Base-by-base conservation (phyloP, 2,797 vertebrate genomes). In the Ciconia nigra region DNA sequence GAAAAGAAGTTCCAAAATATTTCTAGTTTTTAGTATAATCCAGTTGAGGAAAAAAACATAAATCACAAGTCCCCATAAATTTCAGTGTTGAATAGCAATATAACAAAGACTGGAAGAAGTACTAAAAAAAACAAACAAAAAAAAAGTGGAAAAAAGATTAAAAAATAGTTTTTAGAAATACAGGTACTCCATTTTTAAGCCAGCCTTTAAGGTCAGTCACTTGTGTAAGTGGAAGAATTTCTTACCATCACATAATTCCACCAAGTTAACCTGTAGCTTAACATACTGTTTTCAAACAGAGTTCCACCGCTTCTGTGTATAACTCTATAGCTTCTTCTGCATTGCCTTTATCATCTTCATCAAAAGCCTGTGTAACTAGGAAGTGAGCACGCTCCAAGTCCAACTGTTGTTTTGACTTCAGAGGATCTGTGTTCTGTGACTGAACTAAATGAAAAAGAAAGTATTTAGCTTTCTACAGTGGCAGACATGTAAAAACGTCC, bases 311-410 rank as follows among this genome's bases (percentile, higher is more conserved):
- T 98, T 99, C 99, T 18, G 99, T 99, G 98, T 99, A 99, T 65
- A 99, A 97, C 85, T 99, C 99, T 58, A 99, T 96, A 22, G 99
- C 99, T 96, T 99, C 99, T 39, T 99, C 99, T 12, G 97, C 91
- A 39, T 99, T 99, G 80, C 98, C 99, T 96, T 99, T 99, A 92
- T 99, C 99, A 62, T 99, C 99, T 97, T 99, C 99, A 70, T 99
- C 99, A 93, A 99, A 99, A 55, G 99, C 99, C 97, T 99, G 99
- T 0, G 99, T 99, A 90, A 99, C 99, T 72, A 99, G 98, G 97
- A 99, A 99, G 98, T 98, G 99, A 33, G 99, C 99, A 3, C 99
- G 99, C 93, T 99, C 99, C 93, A 99, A 97, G 95, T 99, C 99
- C 98, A 99, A 93, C 90, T 99, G 99, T 80, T 99, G 99, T 76